A percentile compares a stretch with the other conserved stretches of the same genome.
Evolutionary conservation across 2,888 invertebrate species (phyloP).

Genomic region (Drosophila acutilabella): DNA sequence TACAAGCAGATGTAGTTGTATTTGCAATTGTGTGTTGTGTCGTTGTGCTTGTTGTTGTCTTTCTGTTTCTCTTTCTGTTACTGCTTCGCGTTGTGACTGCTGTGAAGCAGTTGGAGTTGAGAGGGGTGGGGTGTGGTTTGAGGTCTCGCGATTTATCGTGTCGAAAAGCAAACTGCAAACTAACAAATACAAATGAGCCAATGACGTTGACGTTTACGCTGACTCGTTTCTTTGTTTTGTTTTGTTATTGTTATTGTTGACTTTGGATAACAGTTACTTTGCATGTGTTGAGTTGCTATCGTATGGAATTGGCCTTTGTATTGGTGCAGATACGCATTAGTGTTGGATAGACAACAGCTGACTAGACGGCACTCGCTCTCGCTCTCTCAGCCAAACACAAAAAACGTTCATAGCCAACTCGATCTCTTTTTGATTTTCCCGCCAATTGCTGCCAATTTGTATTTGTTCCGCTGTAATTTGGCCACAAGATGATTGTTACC

Average conservation of each 20-base stretch:
- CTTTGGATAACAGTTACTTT: constrained; percentile 28
- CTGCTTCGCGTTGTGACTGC: constrained; percentile 1
- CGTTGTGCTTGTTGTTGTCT: background rate
- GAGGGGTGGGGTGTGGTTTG: background rate
- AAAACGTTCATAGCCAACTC: constrained; percentile 12
- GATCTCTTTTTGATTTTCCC: constrained; percentile 15
- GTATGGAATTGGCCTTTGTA: constrained; percentile 2
- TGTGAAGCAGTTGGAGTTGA: background rate
- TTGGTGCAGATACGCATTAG: constrained; percentile 15
- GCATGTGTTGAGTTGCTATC: constrained; percentile 4
- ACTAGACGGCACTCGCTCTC: constrained; percentile 2
- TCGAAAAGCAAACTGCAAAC: constrained; percentile 23
- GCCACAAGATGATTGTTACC: constrained; percentile 17
- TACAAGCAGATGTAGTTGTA: constrained; percentile 28
- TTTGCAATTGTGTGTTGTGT: constrained; percentile 3
- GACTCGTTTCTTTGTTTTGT: constrained; percentile 2
- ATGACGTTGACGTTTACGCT: constrained; percentile 43
- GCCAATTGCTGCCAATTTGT: background rate
- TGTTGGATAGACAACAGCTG: constrained; percentile 42
- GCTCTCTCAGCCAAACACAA: constrained; percentile 4
- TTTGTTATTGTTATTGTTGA: constrained; percentile 3
- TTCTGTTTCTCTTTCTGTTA: background rate
- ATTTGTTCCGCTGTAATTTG: constrained; percentile 24
- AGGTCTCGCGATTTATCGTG: background rate
- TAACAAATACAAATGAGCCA: constrained; percentile 30